Evolutionary conservation across 2,888 invertebrate genomes (phyloP).

Genomic region (Buathra laborator): DNA sequence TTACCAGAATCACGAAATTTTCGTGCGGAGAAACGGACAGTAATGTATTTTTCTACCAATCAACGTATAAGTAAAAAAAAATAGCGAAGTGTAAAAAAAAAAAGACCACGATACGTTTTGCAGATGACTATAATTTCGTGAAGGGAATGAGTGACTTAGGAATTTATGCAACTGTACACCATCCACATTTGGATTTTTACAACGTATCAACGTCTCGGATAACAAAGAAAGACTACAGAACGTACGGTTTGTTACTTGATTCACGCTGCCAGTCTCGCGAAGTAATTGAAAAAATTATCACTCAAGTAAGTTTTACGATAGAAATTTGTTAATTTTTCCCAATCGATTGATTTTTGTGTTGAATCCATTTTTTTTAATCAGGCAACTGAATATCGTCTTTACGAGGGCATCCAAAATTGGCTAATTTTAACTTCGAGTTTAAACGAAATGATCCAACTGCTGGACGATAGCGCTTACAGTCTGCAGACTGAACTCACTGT

Average conservation of each 20-base stretch:
- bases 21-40: slow-evolving; percentile 54
- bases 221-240: slow-evolving; percentile 67
- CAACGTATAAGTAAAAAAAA: neutral
- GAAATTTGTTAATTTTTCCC: neutral
- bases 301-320: slow-evolving; percentile 20
- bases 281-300: slow-evolving; percentile 56
- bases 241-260: slow-evolving; percentile 75
- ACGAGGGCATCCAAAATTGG: slow-evolving; percentile 77
- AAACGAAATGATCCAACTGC: slow-evolving; percentile 61
- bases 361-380: slow-evolving; percentile 47
- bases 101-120: neutral
- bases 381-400: slow-evolving; percentile 73
- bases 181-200: slow-evolving; percentile 58
- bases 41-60: slow-evolving; percentile 16
- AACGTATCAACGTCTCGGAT: slow-evolving; percentile 68
- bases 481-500: slow-evolving; percentile 76
- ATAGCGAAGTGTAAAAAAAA: neutral
- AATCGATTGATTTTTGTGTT: neutral
- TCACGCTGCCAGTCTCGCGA: slow-evolving; percentile 67
- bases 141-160: slow-evolving; percentile 72
- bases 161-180: slow-evolving; percentile 72
- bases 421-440: slow-evolving; percentile 74
- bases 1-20: slow-evolving; percentile 48
- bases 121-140: slow-evolving; percentile 71
- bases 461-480: slow-evolving; percentile 76